phyloP scores from a whole-genome alignment of 2,113 vertebrate species.

The Labeo catla region DNA sequence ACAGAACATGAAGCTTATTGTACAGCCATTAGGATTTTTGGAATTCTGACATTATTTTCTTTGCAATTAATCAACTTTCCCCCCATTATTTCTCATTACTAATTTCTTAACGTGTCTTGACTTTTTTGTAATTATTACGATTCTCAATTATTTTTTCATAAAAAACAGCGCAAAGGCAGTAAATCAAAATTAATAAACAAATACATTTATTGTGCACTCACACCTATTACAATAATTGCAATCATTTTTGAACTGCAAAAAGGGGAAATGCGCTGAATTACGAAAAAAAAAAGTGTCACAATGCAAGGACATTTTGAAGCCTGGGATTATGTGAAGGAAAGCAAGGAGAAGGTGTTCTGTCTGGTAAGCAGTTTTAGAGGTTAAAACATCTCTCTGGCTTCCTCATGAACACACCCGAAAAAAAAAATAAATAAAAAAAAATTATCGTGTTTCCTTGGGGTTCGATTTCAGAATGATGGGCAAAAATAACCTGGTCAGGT shows the following conservation, averaged over 20 bases:
- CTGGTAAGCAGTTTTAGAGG: constrained; percentile 30
- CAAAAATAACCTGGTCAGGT: constrained; percentile 45
- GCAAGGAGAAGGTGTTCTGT: constrained; percentile 24
- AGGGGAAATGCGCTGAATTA: neutral
- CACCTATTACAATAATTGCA: neutral
- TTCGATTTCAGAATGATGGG: constrained; percentile 26
- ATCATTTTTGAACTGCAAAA: neutral
- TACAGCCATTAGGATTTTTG: neutral
- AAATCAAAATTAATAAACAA: neutral
- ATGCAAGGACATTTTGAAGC: neutral
- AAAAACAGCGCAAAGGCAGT: neutral
- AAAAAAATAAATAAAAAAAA: neutral
- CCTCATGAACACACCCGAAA: constrained; percentile 26
- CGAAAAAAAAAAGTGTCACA: neutral
- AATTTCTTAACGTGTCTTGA: neutral
- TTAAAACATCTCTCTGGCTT: constrained; percentile 9
- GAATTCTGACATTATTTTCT: neutral
- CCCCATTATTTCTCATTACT: neutral
- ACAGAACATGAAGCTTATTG: neutral
- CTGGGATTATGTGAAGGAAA: constrained; percentile 34
- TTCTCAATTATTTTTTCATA: neutral
- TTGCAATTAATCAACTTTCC: neutral
- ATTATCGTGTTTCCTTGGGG: constrained; percentile 12
- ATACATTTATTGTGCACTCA: neutral
- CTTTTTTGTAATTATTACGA: neutral